Conservation (phyloP, 2,113 vertebrate species). For the Clinocottus analis region DNA sequence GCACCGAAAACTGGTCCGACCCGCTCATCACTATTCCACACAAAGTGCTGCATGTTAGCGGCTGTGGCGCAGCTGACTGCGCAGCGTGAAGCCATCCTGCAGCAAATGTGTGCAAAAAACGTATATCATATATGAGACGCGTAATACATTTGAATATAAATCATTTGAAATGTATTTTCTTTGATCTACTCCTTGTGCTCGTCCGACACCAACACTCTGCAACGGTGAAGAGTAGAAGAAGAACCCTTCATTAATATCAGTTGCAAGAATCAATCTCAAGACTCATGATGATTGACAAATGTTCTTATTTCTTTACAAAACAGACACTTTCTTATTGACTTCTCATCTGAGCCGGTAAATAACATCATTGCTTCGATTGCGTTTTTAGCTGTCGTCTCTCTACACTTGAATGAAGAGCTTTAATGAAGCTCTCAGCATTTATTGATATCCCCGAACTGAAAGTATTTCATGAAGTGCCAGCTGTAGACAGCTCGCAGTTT, state of each 20-base stretch:
- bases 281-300: background rate
- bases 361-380: background rate
- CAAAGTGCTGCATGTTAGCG: too few relatives aligned
- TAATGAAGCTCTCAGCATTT: conserved; percentile 35
- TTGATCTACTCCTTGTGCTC: background rate
- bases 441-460: background rate
- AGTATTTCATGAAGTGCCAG: background rate
- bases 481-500: background rate
- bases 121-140: too few relatives aligned
- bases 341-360: background rate
- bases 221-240: background rate
- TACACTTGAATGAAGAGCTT: conserved; percentile 12
- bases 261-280: background rate
- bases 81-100: too few relatives aligned
- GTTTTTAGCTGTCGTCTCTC: background rate
- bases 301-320: background rate
- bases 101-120: too few relatives aligned
- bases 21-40: too few relatives aligned
- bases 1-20: too few relatives aligned
- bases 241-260: background rate
- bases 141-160: too few relatives aligned
- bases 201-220: too few relatives aligned
- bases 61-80: too few relatives aligned
- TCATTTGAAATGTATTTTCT: background rate
- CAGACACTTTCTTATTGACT: background rate